Evolutionary conservation across 2,888 invertebrate genomes (phyloP).

Genomic region (Ischnus inquisitorius): DNA sequence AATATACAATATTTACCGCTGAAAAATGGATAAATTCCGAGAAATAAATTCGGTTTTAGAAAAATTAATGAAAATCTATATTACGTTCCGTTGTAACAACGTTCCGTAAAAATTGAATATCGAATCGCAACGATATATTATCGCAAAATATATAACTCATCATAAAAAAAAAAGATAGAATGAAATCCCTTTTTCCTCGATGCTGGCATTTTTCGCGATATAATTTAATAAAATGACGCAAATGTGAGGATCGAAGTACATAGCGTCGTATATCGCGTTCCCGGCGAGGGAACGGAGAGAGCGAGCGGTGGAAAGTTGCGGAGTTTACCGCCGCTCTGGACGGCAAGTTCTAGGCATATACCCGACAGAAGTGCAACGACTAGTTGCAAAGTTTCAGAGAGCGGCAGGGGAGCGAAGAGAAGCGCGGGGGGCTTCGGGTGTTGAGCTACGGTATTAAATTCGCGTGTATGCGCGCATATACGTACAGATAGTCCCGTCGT

Average conservation of each 20-base stretch:
- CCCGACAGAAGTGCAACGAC: constrained; percentile 40
- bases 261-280: no score
- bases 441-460: constrained; percentile 5
- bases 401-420: background rate
- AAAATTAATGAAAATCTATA: background rate
- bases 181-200: constrained; percentile 22
- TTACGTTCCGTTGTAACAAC: background rate
- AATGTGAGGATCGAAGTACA: constrained; percentile 78
- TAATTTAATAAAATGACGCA: constrained; percentile 58
- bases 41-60: no score
- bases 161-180: background rate
- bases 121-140: background rate
- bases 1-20: no score
- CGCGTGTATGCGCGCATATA: constrained; percentile 6
- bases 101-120: background rate
- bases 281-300: constrained; percentile 70
- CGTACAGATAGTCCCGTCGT: background rate
- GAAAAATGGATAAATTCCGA: no score
- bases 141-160: background rate
- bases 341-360: constrained; percentile 33
- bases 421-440: no score
- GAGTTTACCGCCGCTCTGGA: constrained; percentile 26
- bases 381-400: constrained; percentile 48
- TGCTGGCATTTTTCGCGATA: constrained; percentile 25
- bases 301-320: constrained; percentile 56